Evolutionary conservation across 2,888 invertebrate genomes (phyloP), one percentile per base, ranked within the genome.

Genomic region (Drosophila incognita): DNA sequence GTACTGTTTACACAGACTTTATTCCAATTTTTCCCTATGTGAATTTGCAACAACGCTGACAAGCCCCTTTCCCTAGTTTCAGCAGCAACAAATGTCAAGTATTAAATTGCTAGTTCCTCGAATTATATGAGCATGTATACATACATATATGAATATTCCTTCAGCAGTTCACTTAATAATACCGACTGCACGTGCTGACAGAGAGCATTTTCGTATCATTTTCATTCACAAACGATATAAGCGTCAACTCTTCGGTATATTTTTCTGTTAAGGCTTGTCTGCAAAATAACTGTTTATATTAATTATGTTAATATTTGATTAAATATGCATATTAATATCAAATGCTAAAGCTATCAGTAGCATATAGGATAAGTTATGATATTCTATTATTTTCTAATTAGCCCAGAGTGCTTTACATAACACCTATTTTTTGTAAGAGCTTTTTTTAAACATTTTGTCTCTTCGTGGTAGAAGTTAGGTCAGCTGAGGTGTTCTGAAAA

Each of bases 301-400:
- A 46, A 46, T 46, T 24, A 24, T 46, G 21, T 15, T 46, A 24
- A 24, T 24, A 24, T 46, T 46, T 46, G 15, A 46, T 46, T 24
- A 21, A 24, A 46, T 46, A 15, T 24, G 24, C 21, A 21, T 1
- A 21, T 21, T 4, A 8, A 46, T 21, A 15, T 38, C 18, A 38
- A 38, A 38, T 38, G 18, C 38, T 38, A 10, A 15, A 46, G 13
- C 21, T 15, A 21, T 51, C 48, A 8, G 24, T 24, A 18, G 27
- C 27, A 49, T 64, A 13, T 46, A 46, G 13, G 21, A 8, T 24
- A 46, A 24, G 8, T 8, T 15, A 46, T 24, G 49, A 21, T 58
- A 53, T 56, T 66, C 38, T 67, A 71, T 74, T 78, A 75, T 74
- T 71, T 78, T 69, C 58, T 68, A 78, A 78, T 79, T 78, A 79